A percentile compares a stretch with the other conserved stretches of the same genome.
phyloP scores from a whole-genome alignment of 2,113 vertebrate genomes.

The Cynocephalus volans region DNA sequence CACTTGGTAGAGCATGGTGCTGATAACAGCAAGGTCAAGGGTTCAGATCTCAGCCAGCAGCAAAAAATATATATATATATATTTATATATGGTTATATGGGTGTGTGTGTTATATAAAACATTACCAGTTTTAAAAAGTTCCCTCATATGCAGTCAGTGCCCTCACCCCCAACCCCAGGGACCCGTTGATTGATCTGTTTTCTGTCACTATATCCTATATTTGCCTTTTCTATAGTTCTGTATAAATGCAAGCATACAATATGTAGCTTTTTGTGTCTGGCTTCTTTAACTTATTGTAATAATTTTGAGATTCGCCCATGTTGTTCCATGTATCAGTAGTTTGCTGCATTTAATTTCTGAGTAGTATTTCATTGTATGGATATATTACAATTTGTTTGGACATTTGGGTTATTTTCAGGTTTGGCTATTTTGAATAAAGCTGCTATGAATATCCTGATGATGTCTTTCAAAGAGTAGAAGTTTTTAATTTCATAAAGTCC shows the following conservation, averaged over 20 bases:
- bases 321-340: neutral
- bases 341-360: neutral
- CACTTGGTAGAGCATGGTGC: too few relatives aligned
- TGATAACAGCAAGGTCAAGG: too few relatives aligned
- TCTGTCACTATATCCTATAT: neutral
- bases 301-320: neutral
- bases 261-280: neutral
- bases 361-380: neutral
- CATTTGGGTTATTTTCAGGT: neutral
- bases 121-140: neutral
- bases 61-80: too few relatives aligned
- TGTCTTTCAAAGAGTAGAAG: neutral
- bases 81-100: too few relatives aligned
- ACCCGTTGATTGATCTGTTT: neutral
- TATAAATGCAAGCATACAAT: neutral
- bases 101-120: too few relatives aligned
- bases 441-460: neutral
- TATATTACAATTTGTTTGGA: neutral
- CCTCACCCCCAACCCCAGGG: neutral
- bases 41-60: too few relatives aligned
- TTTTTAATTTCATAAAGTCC: neutral
- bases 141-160: neutral
- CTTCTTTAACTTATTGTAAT: neutral
- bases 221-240: neutral
- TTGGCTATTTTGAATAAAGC: neutral